Base-by-base conservation (phyloP, 2,888 invertebrate species). In the Ellobium chinense region DNA sequence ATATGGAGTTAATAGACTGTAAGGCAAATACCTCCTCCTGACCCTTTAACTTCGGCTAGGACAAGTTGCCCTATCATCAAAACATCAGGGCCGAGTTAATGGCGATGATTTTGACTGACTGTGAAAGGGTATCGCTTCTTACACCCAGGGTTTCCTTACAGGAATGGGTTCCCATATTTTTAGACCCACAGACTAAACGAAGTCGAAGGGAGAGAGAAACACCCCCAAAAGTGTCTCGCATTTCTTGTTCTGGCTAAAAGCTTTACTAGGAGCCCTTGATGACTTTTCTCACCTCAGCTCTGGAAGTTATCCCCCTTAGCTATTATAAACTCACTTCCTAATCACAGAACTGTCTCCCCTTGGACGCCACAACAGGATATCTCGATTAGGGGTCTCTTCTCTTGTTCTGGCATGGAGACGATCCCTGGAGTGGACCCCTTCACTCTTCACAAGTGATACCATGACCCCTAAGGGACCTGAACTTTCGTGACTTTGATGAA, bases 271-370 rank as follows among this genome's bases (percentile, higher is more conserved):
- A 27, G n/a, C 54, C 14, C 24, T 21, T 56, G 56, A 70, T 70
- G 69, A 70, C 54, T 70, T 70, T 31, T 70, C 27, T 56, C 69
- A 70, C 69, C 69, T 56, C 27, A 21, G 14, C 9, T 56, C 56
- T 56, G 31, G 12, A 34, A 31, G 21, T 70, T 56, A 34, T n/a
- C 69, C 56, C 69, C 56, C 69, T 31, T 54, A 9, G 9, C 54
- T 37, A 70, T 54, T 56, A 31, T 31, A 21, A 29, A 12, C 46
- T 46, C 56, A 69, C 69, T 34, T 56, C 31, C 24, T 69, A 69
- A 54, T 70, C 69, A 21, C 56, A 5, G 27, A 21, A 34, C 69
- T 18, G 1, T 12, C 14, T 34, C 31, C 2, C 2, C 27, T n/a
- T 3, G n/a, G 2, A 27, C 4, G 2, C n/a, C 21, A 39, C 14